Conservation (phyloP, 2,797 vertebrate species). For the Vespertilio murinus region DNA sequence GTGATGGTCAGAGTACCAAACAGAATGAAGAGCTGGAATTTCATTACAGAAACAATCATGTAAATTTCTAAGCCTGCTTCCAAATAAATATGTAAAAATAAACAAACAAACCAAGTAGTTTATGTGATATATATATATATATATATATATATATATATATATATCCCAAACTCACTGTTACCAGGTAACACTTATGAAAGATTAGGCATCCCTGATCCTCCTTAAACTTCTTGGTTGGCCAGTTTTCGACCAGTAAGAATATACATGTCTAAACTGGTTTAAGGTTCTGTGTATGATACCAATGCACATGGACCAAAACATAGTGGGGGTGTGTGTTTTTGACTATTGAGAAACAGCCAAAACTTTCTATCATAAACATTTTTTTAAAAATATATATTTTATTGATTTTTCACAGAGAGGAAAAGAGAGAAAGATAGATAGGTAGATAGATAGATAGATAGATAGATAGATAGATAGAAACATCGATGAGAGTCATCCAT, state of each 20-base stretch:
- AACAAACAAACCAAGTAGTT: not conserved
- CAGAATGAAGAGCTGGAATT: not conserved
- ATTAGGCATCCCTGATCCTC: not conserved
- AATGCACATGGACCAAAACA: not conserved
- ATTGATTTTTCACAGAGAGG: too few relatives aligned
- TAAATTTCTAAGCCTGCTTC: not conserved
- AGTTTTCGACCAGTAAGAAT: not conserved
- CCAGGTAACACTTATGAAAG: not conserved
- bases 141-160: too few relatives aligned
- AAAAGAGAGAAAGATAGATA: too few relatives aligned
- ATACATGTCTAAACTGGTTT: not conserved
- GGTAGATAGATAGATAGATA: too few relatives aligned
- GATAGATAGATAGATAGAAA: too few relatives aligned
- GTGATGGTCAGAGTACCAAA: not conserved
- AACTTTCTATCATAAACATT: not conserved
- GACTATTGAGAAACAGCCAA: not conserved
- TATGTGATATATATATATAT: too few relatives aligned
- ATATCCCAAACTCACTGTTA: not conserved
- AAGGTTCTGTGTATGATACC: not conserved
- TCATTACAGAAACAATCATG: not conserved
- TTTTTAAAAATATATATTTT: too few relatives aligned
- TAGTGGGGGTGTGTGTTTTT: not conserved
- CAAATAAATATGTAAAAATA: not conserved
- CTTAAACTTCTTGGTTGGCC: not conserved
- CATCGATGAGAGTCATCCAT: too few relatives aligned